phyloP scores from a whole-genome alignment of 2,888 invertebrate species.

The Blomia tropicalis region DNA sequence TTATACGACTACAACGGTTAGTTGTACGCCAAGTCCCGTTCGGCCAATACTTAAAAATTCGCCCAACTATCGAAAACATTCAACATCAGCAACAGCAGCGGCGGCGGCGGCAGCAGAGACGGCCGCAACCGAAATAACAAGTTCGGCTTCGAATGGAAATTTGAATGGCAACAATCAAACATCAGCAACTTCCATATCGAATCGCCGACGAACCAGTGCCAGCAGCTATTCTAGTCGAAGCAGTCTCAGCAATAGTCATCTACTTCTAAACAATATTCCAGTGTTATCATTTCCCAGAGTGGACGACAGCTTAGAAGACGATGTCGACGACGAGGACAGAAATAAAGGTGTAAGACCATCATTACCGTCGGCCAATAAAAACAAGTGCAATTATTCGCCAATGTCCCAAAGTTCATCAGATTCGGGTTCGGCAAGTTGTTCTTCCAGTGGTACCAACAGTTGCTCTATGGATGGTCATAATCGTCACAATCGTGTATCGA shows the following conservation, averaged over 20 bases:
- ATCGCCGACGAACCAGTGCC: slow-evolving; percentile 9
- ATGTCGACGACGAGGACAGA: not conserved
- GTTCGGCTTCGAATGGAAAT: not conserved
- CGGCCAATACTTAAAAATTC: not conserved
- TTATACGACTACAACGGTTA: slow-evolving; percentile 7
- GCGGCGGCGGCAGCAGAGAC: too few species aligned
- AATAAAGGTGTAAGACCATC: not conserved
- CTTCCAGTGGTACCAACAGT: not conserved
- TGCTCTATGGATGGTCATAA: not conserved
- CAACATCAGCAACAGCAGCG: too few species aligned
- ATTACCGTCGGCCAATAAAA: not conserved
- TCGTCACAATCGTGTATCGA: too few species aligned
- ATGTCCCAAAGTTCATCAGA: slow-evolving; percentile 7
- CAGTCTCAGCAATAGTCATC: slow-evolving; percentile 10
- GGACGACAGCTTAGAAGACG: not conserved
- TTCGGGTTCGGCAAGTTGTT: not conserved
- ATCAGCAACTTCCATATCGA: slow-evolving; percentile 4
- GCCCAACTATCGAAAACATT: too few species aligned
- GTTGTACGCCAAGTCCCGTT: not conserved
- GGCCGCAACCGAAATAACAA: not conserved
- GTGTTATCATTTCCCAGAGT: slow-evolving; percentile 6
- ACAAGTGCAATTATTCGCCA: slow-evolving; percentile 2
- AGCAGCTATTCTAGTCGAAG: slow-evolving; percentile 10
- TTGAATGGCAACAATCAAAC: not conserved
- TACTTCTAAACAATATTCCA: slow-evolving; percentile 11